Evolutionary conservation across 2,888 invertebrate genomes (phyloP), one percentile per base, ranked within the genome.

Genomic region (Dinocampus coccinellae): DNA sequence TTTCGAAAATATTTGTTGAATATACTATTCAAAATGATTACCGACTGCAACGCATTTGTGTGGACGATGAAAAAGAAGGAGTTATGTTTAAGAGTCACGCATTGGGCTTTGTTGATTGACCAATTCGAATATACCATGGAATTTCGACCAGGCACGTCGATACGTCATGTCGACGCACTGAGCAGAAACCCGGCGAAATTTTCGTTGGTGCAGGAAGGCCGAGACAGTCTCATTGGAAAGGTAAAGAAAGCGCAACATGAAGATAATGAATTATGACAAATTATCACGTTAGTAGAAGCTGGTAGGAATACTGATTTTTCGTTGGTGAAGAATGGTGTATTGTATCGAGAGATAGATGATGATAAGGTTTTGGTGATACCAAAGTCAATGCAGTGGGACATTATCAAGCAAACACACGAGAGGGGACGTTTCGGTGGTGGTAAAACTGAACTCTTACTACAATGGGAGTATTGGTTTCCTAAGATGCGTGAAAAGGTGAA

Each of bases 1-100:
- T 80, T 81, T 57, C 73, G 79, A 9, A 73, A 76, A 1, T 81
- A 81, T 57, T 22, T 80, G 1, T 73, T 65, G 7, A 52, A 63
- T 22, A 65, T 69, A 33, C 11, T 68, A n/a, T n/a, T n/a, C n/a
- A n/a, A n/a, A n/a, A n/a, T n/a, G n/a, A n/a, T n/a, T n/a, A n/a
- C n/a, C n/a, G 73, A 73, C 55, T 78, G 77, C 52, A 63, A 69
- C 52, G 75, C 77, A 4, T 74, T 78, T 52, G 64, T 58, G 9
- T 62, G 24, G 0, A 73, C 73, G 0, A 67, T 73, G 70, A 70
- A 52, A 26, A 73, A 73, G 16, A 67, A 73, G 71, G 78, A 72
- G 24, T 57, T 64, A 61, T 76, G 52, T 69, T 73, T 69, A 24
- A 29, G 72, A 73, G 73, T 79, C 3, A 73, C 76, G 3, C 64